A percentile compares a stretch with the other conserved stretches of the same genome.
Evolutionary conservation across 2,888 invertebrate genomes (phyloP).

Genomic region (Phengaris arion): DNA sequence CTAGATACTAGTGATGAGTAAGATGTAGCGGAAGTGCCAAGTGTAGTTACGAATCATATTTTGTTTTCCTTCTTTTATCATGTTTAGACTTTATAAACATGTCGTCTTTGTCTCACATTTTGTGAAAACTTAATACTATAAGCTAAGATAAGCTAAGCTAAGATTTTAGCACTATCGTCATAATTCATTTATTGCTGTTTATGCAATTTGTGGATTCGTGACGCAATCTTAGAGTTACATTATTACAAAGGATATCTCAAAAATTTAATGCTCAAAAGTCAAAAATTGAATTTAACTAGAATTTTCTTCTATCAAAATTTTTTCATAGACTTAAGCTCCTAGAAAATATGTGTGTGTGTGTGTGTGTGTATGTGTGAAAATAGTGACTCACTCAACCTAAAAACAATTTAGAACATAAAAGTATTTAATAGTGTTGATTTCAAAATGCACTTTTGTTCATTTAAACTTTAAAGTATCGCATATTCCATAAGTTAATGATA

Average conservation of each 20-base stretch:
- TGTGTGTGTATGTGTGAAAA: no score
- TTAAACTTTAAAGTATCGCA: slow-evolving; percentile 6
- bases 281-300: not conserved
- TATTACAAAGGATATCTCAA: not conserved
- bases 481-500: slow-evolving; percentile 2
- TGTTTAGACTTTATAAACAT: not conserved
- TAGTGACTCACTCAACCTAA: not conserved
- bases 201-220: not conserved
- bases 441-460: not conserved
- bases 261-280: not conserved
- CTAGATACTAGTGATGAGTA: not conserved
- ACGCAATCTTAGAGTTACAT: not conserved
- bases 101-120: not conserved
- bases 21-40: not conserved
- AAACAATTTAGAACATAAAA: slow-evolving; percentile 3
- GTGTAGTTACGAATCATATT: not conserved
- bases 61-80: not conserved
- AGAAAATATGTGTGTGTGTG: no score
- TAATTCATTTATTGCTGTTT: not conserved
- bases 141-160: not conserved
- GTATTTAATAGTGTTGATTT: not conserved
- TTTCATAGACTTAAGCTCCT: not conserved
- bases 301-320: not conserved
- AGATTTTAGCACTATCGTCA: not conserved
- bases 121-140: not conserved